Base-by-base conservation (phyloP, 37 sponge, comb jelly and placozoan genomes). In the Oopsacas minuta region DNA sequence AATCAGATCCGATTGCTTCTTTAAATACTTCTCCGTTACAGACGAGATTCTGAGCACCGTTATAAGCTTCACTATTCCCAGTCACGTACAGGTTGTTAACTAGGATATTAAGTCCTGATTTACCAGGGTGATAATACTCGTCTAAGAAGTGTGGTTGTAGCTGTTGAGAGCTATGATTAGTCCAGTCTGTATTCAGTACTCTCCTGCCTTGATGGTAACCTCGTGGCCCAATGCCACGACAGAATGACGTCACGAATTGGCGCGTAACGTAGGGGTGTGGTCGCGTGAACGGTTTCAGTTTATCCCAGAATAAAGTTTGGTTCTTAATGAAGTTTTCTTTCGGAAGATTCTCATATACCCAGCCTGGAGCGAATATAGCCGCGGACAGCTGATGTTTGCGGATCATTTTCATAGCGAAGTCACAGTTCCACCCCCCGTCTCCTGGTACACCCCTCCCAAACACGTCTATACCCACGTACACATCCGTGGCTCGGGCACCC, bases 361-460 rank as follows among this genome's bases (percentile, higher is more conserved):
- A 97, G 0, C 95, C 95, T 39, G 99, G 94, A 83, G 99, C 99
- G 92, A 97, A 97, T 23, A 97, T 36, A 17, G 99, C 99, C 42
- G 92, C 88, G 20, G 99, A 97, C 0, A 97, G 86, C 22, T 86
- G 87, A 52, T 49, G 38, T 17, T 87, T 52, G 7, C 32, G 84
- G 36, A 95, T 93, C 37, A 83, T 85, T n/a, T 90, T 86, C 85
- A 95, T 38, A 15, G 96, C 96, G 85, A 82, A 81, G 82, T 53
- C 49, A 0, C 82, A 85, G 87, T 95, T 95, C 85, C 83, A 95
- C 10, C 91, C 93, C 38, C 96, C 94, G n/a, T 89, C 94, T 36
- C 92, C 92, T 75, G 53, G 86, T 46, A 96, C 91, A 0, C 94
- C 95, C n/a, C 99, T 46, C 23, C 95, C 99, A 89, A 91, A 95